These are phyloP conservation scores for Goniozus legneri DNA, from an alignment of 1,140 invertebrate species.

Conservation along the genomic window DNA sequence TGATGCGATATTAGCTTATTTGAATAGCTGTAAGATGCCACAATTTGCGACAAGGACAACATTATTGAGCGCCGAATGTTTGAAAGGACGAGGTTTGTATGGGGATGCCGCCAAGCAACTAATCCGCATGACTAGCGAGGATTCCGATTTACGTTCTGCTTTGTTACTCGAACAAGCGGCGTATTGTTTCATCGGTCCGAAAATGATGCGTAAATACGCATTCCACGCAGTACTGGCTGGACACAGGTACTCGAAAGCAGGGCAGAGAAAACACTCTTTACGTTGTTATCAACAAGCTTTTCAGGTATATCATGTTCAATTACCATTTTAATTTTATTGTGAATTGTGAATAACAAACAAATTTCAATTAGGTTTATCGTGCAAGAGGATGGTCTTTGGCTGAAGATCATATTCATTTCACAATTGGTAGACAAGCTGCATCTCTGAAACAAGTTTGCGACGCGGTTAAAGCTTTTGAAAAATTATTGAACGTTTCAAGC, in stretches of 20 bases:
- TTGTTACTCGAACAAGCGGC: conserved; percentile 92
- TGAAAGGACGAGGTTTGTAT: conserved; percentile 72
- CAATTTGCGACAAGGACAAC: conserved; percentile 89
- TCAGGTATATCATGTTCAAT: conserved; percentile 59
- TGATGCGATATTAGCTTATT: conserved; percentile 85
- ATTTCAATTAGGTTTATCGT: conserved; percentile 65
- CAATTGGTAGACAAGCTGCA: conserved; percentile 83
- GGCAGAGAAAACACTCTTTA: conserved; percentile 85
- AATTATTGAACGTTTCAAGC: conserved; percentile 72
- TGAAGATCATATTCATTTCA: conserved; percentile 93
- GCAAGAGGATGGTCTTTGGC: conserved; percentile 84
- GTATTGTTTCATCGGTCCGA: conserved; percentile 81
- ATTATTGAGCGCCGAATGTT: conserved; percentile 80
- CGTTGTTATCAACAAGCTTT: conserved; percentile 89
- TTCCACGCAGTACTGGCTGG: conserved; percentile 95
- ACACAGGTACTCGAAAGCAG: conserved; percentile 87
- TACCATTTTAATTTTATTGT: background rate
- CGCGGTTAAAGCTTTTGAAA: conserved; percentile 75
- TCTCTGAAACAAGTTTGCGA: conserved; percentile 73
- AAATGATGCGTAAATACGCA: conserved; percentile 91
- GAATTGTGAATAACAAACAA: background rate
- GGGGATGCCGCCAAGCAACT: conserved; percentile 90
- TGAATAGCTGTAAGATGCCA: conserved; percentile 82
- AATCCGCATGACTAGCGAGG: conserved; percentile 93
- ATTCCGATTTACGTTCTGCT: conserved; percentile 86